Conservation (phyloP, 2,113 vertebrate species). For the Toxostoma redivivum region DNA sequence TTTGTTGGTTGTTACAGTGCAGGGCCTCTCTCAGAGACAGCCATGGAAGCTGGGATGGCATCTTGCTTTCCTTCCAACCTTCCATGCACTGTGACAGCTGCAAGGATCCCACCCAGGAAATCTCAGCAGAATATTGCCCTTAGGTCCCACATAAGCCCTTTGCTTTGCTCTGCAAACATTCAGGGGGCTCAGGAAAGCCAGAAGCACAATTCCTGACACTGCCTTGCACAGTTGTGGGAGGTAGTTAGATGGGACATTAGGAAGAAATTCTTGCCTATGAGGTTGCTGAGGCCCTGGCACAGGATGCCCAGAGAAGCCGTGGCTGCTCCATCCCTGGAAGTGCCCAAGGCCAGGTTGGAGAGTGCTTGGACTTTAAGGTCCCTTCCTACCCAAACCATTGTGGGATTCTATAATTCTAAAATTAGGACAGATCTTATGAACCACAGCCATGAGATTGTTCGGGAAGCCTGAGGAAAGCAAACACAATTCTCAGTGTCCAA, state of each 20-base stretch:
- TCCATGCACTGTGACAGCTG: background rate
- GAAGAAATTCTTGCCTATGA: background rate
- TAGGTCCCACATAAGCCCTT: background rate
- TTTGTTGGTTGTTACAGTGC: background rate
- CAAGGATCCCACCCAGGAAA: background rate
- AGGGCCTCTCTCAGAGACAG: background rate
- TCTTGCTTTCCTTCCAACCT: background rate
- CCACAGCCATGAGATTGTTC: background rate
- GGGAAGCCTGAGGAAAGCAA: background rate
- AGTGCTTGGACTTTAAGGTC: background rate
- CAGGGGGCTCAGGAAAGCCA: background rate
- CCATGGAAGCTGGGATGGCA: background rate
- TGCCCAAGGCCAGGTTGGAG: background rate
- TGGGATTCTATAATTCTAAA: background rate
- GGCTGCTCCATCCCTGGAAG: background rate
- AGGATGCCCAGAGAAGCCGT: background rate
- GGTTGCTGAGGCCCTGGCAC: background rate
- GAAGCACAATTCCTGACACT: background rate
- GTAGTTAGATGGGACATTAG: background rate
- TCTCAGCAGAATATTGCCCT: background rate
- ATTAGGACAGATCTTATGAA: background rate
- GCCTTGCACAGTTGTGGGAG: background rate
- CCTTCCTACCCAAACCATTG: background rate
- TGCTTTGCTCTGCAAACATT: background rate
- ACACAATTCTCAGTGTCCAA: background rate